phyloP scores from a whole-genome alignment of 2,888 invertebrate species.

The Cactoblastis cactorum region DNA sequence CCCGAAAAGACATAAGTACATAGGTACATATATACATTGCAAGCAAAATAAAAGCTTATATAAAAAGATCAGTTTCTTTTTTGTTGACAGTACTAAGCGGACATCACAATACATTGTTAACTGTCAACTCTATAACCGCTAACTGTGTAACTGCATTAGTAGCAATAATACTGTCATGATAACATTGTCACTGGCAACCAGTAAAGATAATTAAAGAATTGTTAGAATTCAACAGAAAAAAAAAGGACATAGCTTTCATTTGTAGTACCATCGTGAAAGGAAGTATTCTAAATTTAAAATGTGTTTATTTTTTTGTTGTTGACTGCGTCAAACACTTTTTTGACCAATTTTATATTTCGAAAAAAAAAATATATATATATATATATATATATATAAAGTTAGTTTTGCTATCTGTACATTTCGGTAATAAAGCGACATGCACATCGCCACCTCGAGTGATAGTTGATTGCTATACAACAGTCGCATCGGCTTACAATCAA shows the following conservation, averaged over 20 bases:
- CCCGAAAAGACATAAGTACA: too few relatives aligned
- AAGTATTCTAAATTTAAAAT: background rate
- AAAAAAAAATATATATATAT: too few relatives aligned
- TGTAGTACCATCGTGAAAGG: too few relatives aligned
- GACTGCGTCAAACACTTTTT: too few relatives aligned
- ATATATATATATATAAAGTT: background rate
- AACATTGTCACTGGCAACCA: background rate
- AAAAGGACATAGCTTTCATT: background rate
- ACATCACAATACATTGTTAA: slow-evolving; percentile 5
- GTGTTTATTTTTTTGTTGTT: background rate
- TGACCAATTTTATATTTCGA: too few relatives aligned
- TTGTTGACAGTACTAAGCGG: background rate
- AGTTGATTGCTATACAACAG: slow-evolving; percentile 30
- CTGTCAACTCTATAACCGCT: background rate
- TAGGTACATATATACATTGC: too few relatives aligned
- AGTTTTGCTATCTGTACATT: slow-evolving; percentile 6
- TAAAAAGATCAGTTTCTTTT: background rate
- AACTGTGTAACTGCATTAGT: background rate
- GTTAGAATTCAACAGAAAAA: background rate
- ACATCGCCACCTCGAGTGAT: slow-evolving; percentile 22
- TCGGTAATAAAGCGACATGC: slow-evolving; percentile 7
- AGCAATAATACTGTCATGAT: background rate
- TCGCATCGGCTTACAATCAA: too few relatives aligned
- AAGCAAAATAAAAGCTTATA: too few relatives aligned
- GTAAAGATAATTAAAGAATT: slow-evolving; percentile 4